Conservation (phyloP, 2,888 invertebrate species). For the Protonemura montana region DNA sequence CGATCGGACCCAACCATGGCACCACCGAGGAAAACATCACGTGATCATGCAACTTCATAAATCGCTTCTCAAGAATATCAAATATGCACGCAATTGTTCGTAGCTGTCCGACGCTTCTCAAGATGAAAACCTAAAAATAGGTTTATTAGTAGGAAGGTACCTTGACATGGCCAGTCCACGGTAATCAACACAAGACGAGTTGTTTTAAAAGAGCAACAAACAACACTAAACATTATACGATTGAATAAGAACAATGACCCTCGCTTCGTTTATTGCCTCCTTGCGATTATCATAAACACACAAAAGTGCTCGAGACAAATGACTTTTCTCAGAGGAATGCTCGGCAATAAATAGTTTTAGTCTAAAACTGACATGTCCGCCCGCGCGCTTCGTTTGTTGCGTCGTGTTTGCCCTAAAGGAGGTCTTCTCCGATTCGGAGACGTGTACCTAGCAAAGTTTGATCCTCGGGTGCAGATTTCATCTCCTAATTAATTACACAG, state of each 20-base stretch:
- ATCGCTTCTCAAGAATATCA: background rate
- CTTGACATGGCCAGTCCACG: background rate
- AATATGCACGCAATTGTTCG: background rate
- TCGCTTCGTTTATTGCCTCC: background rate
- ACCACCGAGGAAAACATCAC: no score
- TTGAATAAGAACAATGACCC: background rate
- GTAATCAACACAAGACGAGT: background rate
- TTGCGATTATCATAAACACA: background rate
- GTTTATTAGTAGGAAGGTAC: background rate
- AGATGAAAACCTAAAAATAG: background rate
- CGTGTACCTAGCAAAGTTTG: background rate
- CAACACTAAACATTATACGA: background rate
- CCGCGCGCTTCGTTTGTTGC: background rate
- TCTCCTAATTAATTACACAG: constrained; percentile 15
- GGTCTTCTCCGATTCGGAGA: background rate
- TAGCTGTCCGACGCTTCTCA: background rate
- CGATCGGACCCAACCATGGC: no score
- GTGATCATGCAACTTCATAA: background rate
- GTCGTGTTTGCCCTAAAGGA: background rate
- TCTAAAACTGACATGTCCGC: background rate
- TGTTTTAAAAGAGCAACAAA: background rate
- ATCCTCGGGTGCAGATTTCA: constrained; percentile 1
- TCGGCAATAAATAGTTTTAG: background rate
- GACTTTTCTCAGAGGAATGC: background rate
- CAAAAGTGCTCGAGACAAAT: constrained; percentile 24